Conservation (phyloP, 2,888 invertebrate species). For the Agonopterix arenella region DNA sequence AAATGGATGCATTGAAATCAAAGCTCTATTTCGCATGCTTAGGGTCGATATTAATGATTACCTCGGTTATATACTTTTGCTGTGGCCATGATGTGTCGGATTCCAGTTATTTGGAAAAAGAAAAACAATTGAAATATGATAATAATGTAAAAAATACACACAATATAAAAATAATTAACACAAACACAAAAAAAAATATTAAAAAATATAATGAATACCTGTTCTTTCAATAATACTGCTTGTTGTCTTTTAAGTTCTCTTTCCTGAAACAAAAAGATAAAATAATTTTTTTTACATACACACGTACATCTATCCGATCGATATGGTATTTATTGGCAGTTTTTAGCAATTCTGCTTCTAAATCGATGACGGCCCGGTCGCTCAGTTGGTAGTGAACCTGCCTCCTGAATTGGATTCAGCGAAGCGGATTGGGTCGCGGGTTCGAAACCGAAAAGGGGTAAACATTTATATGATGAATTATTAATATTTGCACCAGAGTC, state of each 20-base stretch:
- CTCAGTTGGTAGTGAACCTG: too few relatives aligned
- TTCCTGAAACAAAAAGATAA: conserved; percentile 81
- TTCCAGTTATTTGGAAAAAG: conserved; percentile 8
- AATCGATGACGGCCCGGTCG: not conserved
- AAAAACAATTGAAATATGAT: conserved; percentile 17
- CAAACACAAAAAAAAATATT: conserved; percentile 8
- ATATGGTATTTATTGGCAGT: too few relatives aligned
- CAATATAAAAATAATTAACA: conserved; percentile 8
- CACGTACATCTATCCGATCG: too few relatives aligned
- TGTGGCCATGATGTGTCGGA: conserved; percentile 50
- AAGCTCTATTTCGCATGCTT: too few relatives aligned
- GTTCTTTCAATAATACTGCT: conserved; percentile 91
- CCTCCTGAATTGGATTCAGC: too few relatives aligned
- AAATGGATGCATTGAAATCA: too few relatives aligned
- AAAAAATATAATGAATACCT: conserved; percentile 78
- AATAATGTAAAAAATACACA: conserved; percentile 19
- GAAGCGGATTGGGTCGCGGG: too few relatives aligned
- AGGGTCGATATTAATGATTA: conserved; percentile 59
- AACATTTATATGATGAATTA: too few relatives aligned
- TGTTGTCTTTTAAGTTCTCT: conserved; percentile 94
- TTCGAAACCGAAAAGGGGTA: too few relatives aligned
- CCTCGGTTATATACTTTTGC: conserved; percentile 93
- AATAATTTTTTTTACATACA: not conserved
- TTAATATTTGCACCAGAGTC: too few relatives aligned
- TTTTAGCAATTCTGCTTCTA: too few relatives aligned